Evolutionary conservation across 2,797 vertebrate species (phyloP).

Genomic region (Mormyrus proboscirostris): DNA sequence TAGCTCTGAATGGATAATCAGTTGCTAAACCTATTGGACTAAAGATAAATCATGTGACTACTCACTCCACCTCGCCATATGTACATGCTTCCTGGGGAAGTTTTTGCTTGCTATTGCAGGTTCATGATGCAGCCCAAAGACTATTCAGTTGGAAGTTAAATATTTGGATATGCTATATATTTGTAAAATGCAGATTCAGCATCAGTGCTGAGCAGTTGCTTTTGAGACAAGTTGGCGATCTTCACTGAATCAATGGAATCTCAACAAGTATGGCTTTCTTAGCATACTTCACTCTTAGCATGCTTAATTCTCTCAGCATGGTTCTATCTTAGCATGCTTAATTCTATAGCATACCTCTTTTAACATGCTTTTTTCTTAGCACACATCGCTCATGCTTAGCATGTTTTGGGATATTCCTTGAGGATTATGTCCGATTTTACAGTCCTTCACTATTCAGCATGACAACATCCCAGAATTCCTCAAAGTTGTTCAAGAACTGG

Average conservation of each 20-base stretch:
- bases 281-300: no score
- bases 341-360: no score
- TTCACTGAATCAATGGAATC: no score
- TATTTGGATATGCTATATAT: not conserved
- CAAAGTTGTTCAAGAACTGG: not conserved
- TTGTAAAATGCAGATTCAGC: no score
- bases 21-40: not conserved
- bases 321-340: not conserved
- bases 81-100: not conserved
- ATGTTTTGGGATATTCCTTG: not conserved
- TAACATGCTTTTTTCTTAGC: no score
- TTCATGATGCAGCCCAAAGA: not conserved
- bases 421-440: not conserved
- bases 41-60: not conserved
- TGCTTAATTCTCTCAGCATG: no score
- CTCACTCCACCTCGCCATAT: not conserved
- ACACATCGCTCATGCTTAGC: not conserved
- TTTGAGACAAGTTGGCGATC: no score
- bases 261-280: no score
- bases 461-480: not conserved
- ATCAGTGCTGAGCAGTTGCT: no score
- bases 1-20: not conserved
- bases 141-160: not conserved
- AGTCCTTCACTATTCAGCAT: not conserved
- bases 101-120: not conserved